A percentile compares a stretch with the other conserved stretches of the same genome.
Conservation (phyloP, 2,888 invertebrate genomes). For the Zaprionus bogoriensis region DNA sequence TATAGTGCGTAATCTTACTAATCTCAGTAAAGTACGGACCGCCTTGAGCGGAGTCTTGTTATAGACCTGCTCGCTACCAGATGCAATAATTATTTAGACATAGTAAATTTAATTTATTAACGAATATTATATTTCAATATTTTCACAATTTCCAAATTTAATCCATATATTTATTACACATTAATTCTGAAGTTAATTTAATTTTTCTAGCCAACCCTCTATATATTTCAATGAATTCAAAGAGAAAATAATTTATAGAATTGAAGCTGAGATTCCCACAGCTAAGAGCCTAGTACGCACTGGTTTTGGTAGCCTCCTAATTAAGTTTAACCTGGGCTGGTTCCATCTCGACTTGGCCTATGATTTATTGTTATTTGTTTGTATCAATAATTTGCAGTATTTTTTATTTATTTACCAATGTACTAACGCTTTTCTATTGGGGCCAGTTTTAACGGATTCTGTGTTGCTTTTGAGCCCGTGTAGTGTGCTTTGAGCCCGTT, state of each 20-base stretch:
- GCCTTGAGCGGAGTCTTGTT: too few relatives aligned
- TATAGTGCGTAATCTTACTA: too few relatives aligned
- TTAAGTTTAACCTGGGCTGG: slow-evolving; percentile 1
- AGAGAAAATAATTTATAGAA: too few relatives aligned
- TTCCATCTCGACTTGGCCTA: slow-evolving; percentile 1
- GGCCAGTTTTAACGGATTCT: slow-evolving; percentile 28
- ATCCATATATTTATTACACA: too few relatives aligned
- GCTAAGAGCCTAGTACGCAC: slow-evolving; percentile 18
- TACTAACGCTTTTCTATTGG: slow-evolving; percentile 61
- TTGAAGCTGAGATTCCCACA: background rate
- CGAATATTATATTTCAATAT: background rate
- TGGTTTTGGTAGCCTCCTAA: slow-evolving; percentile 42
- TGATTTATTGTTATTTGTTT: slow-evolving; percentile 14
- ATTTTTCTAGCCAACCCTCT: too few relatives aligned
- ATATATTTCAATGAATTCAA: too few relatives aligned
- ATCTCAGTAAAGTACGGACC: too few relatives aligned
- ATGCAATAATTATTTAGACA: too few relatives aligned
- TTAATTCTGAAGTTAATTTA: too few relatives aligned
- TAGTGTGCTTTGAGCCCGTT: background rate
- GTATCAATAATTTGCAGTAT: slow-evolving; percentile 41
- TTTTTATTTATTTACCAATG: slow-evolving; percentile 27
- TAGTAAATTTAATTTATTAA: too few relatives aligned
- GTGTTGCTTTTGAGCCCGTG: slow-evolving; percentile 27
- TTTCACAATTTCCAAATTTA: too few relatives aligned
- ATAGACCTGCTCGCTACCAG: too few relatives aligned